Conservation (phyloP, 2,113 vertebrate genomes). For the Leptobrachium leishanense region DNA sequence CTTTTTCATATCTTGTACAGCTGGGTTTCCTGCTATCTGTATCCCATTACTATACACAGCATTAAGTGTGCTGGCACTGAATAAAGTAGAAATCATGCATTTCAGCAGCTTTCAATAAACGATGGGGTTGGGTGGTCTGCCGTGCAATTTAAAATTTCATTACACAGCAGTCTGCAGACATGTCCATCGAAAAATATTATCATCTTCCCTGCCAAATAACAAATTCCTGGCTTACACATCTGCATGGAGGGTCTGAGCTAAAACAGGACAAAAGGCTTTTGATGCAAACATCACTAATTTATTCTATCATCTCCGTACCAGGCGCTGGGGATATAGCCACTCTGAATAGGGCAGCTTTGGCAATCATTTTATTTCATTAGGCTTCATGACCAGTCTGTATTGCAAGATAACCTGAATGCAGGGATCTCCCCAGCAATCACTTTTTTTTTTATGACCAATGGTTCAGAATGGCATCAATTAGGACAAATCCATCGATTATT, state of each 20-base stretch:
- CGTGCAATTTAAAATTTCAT: conserved; percentile 37
- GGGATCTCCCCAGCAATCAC: background rate
- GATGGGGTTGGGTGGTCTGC: conserved; percentile 34
- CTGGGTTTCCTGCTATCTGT: background rate
- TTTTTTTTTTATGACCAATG: too few relatives aligned
- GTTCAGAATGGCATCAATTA: too few relatives aligned
- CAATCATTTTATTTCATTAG: background rate
- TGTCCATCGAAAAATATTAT: conserved; percentile 39
- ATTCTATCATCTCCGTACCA: conserved; percentile 27
- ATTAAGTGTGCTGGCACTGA: conserved; percentile 22
- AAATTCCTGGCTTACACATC: conserved; percentile 44
- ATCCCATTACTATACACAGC: conserved; percentile 4
- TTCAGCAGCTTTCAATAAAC: conserved; percentile 30
- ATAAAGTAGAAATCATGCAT: conserved; percentile 34
- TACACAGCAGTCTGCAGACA: conserved; percentile 32
- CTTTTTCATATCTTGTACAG: background rate
- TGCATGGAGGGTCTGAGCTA: conserved; percentile 15
- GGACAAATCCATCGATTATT: too few relatives aligned
- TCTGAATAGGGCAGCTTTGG: background rate
- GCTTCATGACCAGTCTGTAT: background rate
- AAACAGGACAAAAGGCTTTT: conserved; percentile 31
- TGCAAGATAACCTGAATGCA: background rate
- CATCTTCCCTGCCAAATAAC: conserved; percentile 34
- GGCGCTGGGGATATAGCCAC: conserved; percentile 6
- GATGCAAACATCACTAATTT: conserved; percentile 1